phyloP scores from a whole-genome alignment of 2,113 vertebrate species.

The Sakesphorus luctuosus region DNA sequence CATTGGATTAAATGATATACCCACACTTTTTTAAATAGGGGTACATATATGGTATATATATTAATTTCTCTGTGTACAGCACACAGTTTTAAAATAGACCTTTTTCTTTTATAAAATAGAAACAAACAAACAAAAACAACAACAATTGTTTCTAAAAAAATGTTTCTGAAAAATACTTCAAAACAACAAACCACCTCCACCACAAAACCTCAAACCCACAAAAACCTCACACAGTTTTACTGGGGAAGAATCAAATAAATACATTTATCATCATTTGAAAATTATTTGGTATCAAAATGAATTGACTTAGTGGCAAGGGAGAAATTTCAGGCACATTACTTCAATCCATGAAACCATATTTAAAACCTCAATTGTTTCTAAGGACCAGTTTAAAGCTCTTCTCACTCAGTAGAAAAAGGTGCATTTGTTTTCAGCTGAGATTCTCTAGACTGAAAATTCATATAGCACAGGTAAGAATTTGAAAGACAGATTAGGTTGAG shows the following conservation, averaged over 20 bases:
- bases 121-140: too few species aligned
- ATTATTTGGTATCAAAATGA: not conserved
- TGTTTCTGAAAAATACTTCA: not conserved
- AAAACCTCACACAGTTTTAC: not conserved
- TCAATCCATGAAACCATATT: not conserved
- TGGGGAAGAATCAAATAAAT: not conserved
- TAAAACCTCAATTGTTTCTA: not conserved
- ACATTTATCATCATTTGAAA: not conserved
- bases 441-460: not conserved
- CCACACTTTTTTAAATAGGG: too few species aligned
- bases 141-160: too few species aligned
- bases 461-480: not conserved
- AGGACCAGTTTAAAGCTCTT: not conserved
- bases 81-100: too few species aligned
- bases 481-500: not conserved
- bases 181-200: not conserved
- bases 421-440: not conserved
- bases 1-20: too few species aligned
- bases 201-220: not conserved
- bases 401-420: not conserved
- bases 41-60: too few species aligned
- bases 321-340: not conserved
- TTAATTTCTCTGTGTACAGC: too few species aligned
- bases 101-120: too few species aligned
- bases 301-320: not conserved